Percentiles rank a stretch among this genome's conserved stretches.
Conservation (phyloP, 2,888 invertebrate genomes). For the Branchipolynoe longqiensis region DNA sequence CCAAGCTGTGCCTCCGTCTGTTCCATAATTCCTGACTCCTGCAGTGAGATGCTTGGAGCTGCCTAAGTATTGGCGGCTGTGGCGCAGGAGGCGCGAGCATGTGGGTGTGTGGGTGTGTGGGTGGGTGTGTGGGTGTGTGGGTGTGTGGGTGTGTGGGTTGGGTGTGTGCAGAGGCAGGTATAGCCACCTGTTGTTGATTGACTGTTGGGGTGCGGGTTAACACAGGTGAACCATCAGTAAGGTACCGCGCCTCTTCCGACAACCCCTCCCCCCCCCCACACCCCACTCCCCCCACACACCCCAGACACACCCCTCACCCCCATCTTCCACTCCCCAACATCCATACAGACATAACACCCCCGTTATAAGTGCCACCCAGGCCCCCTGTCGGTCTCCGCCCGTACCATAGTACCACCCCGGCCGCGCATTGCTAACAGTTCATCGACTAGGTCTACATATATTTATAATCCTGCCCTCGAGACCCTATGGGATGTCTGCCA, state of each 20-base stretch:
- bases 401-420: too few species aligned
- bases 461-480: too few species aligned
- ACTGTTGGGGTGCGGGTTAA: background rate
- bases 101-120: background rate
- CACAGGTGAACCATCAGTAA: constrained; percentile 17
- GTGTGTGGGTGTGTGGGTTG: background rate
- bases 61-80: background rate
- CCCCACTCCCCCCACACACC: background rate
- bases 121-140: background rate
- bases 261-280: background rate
- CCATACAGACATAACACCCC: background rate
- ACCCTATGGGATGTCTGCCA: too few species aligned
- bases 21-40: background rate
- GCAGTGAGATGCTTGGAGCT: background rate
- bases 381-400: too few species aligned
- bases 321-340: background rate
- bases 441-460: too few species aligned
- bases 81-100: background rate
- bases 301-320: background rate
- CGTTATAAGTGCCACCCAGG: background rate
- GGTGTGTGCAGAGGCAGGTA: background rate
- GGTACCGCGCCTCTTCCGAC: background rate
- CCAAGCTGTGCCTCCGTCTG: too few species aligned
- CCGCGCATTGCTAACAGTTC: too few species aligned
- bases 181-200: constrained; percentile 34